A percentile compares a stretch with the other conserved stretches of the same genome.
Evolutionary conservation across 2,888 invertebrate species (phyloP).

Genomic region (Watsonalla binaria): DNA sequence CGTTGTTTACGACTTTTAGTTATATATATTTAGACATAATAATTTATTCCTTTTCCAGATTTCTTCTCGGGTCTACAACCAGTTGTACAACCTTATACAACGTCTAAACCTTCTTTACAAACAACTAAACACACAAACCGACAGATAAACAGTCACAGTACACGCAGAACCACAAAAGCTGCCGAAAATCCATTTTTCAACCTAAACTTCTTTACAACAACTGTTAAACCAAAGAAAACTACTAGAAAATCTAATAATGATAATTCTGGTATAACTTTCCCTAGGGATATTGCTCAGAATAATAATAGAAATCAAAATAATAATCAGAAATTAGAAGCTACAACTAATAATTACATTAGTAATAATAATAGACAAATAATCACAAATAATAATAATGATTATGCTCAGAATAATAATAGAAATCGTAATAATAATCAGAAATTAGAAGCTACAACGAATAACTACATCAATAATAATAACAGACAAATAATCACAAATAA

Average conservation of each 20-base stretch:
- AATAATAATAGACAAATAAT: not conserved
- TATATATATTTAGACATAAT: too few species aligned
- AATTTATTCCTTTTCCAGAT: too few species aligned
- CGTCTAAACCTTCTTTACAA: conserved; percentile 12
- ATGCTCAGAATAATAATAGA: conserved; percentile 7
- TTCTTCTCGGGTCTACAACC: conserved; percentile 48
- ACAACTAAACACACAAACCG: conserved; percentile 10
- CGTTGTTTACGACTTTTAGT: too few species aligned
- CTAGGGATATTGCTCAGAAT: conserved; percentile 2
- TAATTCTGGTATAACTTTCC: conserved; percentile 6
- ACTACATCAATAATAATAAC: too few species aligned
- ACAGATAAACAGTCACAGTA: conserved; percentile 10
- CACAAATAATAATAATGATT: conserved; percentile 3
- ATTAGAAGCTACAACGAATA: conserved; percentile 1
- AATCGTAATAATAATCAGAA: conserved; percentile 8
- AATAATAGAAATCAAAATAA: conserved; percentile 9
- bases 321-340: conserved; percentile 3
- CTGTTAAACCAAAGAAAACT: conserved; percentile 27
- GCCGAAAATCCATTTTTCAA: conserved; percentile 11
- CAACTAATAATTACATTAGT: too few species aligned
- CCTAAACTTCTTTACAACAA: conserved; percentile 17
- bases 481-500: not conserved
- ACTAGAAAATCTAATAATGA: conserved; percentile 17
- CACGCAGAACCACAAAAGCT: conserved; percentile 4
- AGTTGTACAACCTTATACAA: conserved; percentile 27